Conservation (phyloP, 2,888 invertebrate species). For the Allygus modestus region DNA sequence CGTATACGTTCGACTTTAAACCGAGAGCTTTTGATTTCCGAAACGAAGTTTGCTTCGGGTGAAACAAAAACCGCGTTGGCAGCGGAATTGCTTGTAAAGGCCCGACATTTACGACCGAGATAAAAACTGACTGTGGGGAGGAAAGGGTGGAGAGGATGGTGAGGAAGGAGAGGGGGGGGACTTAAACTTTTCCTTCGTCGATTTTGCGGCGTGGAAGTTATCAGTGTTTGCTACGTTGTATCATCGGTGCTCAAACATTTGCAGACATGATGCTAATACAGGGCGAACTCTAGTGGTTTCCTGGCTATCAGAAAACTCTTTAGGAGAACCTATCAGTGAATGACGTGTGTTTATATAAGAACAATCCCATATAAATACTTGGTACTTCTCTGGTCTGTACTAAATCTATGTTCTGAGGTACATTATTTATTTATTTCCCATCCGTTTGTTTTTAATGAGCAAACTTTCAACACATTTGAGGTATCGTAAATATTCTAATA, state of each 20-base stretch:
- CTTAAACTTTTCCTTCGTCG: conserved; percentile 21
- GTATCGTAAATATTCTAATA: too few species aligned
- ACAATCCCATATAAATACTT: too few species aligned
- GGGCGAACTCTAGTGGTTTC: not conserved
- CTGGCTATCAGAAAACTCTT: too few species aligned
- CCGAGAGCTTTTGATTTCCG: conserved; percentile 10
- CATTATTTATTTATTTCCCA: too few species aligned
- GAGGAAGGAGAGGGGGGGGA: too few species aligned
- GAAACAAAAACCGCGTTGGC: conserved; percentile 42
- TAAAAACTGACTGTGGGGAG: conserved; percentile 23
- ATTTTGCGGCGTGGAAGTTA: conserved; percentile 38
- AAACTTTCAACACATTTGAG: too few species aligned
- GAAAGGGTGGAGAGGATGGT: not conserved
- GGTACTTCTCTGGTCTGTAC: too few species aligned
- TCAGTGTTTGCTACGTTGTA: not conserved
- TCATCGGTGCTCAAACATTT: not conserved
- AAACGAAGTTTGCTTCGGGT: conserved; percentile 8
- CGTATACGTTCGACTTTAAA: not conserved
- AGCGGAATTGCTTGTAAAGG: conserved; percentile 47
- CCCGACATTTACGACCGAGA: conserved; percentile 39
- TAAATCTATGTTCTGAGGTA: too few species aligned
- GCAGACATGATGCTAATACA: not conserved
- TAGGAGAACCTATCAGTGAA: too few species aligned
- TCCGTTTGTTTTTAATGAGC: too few species aligned
- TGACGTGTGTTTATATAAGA: too few species aligned